A percentile compares a stretch with the other conserved stretches of the same genome.
phyloP scores from a whole-genome alignment of 1,140 invertebrate species.

The Drosophila busckii region DNA sequence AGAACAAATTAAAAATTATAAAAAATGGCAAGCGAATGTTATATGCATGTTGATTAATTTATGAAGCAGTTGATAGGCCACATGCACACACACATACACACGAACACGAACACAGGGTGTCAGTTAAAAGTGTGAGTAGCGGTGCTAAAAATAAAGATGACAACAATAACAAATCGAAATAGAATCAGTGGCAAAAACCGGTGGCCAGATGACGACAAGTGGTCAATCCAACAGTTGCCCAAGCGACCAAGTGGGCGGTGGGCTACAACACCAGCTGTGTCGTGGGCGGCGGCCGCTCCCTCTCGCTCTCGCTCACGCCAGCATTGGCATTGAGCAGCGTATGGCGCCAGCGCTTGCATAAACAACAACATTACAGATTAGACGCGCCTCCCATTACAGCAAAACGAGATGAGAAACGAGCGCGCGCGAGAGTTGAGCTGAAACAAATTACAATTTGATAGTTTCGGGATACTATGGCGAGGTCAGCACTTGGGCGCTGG shows the following conservation, averaged over 20 bases:
- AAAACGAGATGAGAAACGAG: background rate
- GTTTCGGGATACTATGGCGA: slow-evolving; percentile 22
- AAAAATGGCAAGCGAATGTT: slow-evolving; percentile 13
- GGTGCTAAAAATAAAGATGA: slow-evolving; percentile 66
- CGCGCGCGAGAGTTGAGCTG: no score
- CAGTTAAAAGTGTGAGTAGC: slow-evolving; percentile 21
- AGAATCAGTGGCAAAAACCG: slow-evolving; percentile 31
- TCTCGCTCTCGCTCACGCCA: slow-evolving; percentile 23
- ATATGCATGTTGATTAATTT: slow-evolving; percentile 36
- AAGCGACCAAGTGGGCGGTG: slow-evolving; percentile 7
- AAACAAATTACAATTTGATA: slow-evolving; percentile 40
- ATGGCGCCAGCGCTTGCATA: slow-evolving; percentile 57
- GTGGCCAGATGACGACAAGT: slow-evolving; percentile 43
- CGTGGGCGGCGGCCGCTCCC: slow-evolving; percentile 57
- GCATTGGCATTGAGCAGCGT: slow-evolving; percentile 26
- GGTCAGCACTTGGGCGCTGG: slow-evolving; percentile 22
- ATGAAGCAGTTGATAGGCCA: slow-evolving; percentile 28
- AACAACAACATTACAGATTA: slow-evolving; percentile 37
- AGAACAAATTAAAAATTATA: slow-evolving; percentile 28
- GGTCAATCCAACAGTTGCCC: slow-evolving; percentile 22
- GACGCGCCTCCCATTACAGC: no score
- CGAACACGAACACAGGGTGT: slow-evolving; percentile 44
- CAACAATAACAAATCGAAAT: slow-evolving; percentile 45
- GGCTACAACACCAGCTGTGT: slow-evolving; percentile 44
- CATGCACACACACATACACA: no score